Evolutionary conservation across 2,113 vertebrate genomes (phyloP).

Genomic region (Sprattus sprattus): DNA sequence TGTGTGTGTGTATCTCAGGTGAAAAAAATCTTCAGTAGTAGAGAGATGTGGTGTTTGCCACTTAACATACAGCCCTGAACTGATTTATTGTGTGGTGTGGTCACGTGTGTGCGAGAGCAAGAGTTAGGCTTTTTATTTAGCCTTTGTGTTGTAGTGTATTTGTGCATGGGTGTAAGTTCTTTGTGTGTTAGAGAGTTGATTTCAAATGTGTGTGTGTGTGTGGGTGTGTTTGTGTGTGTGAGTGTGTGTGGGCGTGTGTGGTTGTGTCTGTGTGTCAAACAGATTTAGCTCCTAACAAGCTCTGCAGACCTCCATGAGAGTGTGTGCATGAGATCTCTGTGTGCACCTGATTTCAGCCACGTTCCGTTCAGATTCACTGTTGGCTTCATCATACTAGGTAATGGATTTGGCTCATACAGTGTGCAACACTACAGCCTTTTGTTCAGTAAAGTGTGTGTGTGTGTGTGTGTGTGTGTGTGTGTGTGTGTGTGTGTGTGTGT

Average conservation of each 20-base stretch:
- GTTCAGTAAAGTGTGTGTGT: not conserved
- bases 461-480: not conserved
- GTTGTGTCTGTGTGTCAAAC: not conserved
- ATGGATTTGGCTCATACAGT: too few species aligned
- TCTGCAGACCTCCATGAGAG: too few species aligned
- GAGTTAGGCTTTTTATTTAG: too few species aligned
- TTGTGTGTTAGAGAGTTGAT: too few species aligned
- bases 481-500: not conserved
- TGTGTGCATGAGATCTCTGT: not conserved
- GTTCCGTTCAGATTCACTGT: too few species aligned
- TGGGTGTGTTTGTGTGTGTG: not conserved
- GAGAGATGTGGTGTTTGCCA: too few species aligned
- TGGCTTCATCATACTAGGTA: too few species aligned
- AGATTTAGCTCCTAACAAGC: too few species aligned
- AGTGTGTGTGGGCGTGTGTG: not conserved
- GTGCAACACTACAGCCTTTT: not conserved
- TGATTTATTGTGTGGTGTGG: not conserved
- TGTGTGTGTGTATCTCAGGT: too few species aligned
- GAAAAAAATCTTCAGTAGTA: too few species aligned
- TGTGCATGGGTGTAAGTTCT: too few species aligned
- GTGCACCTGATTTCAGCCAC: not conserved
- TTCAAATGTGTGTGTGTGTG: not conserved
- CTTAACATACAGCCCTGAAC: not conserved
- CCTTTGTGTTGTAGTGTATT: too few species aligned
- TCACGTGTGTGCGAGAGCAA: not conserved